These are phyloP conservation scores for Agapornis roseicollis DNA, from an alignment of 2,113 vertebrate genomes.

Conservation along the genomic window DNA sequence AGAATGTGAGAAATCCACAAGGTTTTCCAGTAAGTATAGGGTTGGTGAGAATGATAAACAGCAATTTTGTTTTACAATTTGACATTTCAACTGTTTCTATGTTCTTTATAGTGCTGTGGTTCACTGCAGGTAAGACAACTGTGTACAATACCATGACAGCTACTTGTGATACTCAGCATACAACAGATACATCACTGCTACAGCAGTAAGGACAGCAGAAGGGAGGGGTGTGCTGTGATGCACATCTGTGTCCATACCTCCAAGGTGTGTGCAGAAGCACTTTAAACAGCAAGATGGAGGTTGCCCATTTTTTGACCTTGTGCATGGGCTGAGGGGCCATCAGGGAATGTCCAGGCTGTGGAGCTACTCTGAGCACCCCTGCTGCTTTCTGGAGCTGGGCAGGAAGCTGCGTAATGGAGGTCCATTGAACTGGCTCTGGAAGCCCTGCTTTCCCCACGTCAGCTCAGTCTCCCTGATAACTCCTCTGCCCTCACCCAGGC, in stretches of 20 bases:
- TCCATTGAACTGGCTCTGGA: not conserved
- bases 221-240: not conserved
- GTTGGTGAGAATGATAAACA: not conserved
- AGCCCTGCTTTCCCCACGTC: not conserved
- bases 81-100: not conserved
- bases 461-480: not conserved
- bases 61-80: not conserved
- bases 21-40: not conserved
- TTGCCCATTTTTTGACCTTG: not conserved
- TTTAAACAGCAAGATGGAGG: not conserved
- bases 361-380: not conserved
- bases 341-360: not conserved
- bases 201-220: not conserved
- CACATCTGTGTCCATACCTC: not conserved
- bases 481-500: not conserved
- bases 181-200: not conserved
- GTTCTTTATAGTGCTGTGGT: not conserved
- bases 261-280: not conserved
- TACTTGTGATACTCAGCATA: not conserved
- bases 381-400: not conserved
- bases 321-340: too few species aligned
- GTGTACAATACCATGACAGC: not conserved
- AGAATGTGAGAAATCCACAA: not conserved
- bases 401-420: not conserved
- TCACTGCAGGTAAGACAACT: not conserved